Evolutionary conservation across 1,140 invertebrate genomes (phyloP), one percentile per base, ranked within the genome.

Genomic region (Drosophila pectinifera): DNA sequence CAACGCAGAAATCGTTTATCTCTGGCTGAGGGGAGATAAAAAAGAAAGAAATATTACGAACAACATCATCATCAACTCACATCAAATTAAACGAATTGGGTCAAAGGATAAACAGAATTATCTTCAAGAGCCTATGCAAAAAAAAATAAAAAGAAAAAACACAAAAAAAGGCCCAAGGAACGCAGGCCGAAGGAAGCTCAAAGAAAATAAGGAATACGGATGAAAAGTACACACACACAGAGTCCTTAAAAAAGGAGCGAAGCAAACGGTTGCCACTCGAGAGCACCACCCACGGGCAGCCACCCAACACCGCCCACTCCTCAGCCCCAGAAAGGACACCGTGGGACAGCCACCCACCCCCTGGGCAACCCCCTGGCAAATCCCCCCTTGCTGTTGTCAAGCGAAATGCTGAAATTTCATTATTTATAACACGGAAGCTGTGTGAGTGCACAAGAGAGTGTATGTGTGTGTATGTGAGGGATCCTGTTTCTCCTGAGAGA

Each of bases 61-160:
- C 53, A 69, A 51, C 63, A 67, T 62, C 76, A 68, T 67, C 57
- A 67, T 65, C 46, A 65, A 38, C 53, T 41, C 61, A 54, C 39
- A 70, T 62, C 39, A 88, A 88, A 89, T 84, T 89, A 89, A 89
- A 80, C 65, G 80, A 89, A 89, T 89, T 89, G 84, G 84, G 84
- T 89, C 84, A 89, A 74, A 89, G 86, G 84, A 89, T 89, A 89
- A 89, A 84, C 64, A 78, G 73, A 74, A 89, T 89, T 89, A 89
- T 89, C 84, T 89, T 83, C 51, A 89, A 89, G 80, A 78, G 84
- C 84, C 73, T 84, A 86, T 88, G 63, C 45, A 57, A 80, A 65
- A 58, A 70, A 61, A 68, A 22, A 22, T 16, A 51, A 42, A 10
- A 42, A 46, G 24, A 43, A 31, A 49, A 48, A 49, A 31, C 26